These are phyloP conservation scores for Eidolon helvum DNA, from an alignment of 2,113 vertebrate genomes.

Conservation along the genomic window DNA sequence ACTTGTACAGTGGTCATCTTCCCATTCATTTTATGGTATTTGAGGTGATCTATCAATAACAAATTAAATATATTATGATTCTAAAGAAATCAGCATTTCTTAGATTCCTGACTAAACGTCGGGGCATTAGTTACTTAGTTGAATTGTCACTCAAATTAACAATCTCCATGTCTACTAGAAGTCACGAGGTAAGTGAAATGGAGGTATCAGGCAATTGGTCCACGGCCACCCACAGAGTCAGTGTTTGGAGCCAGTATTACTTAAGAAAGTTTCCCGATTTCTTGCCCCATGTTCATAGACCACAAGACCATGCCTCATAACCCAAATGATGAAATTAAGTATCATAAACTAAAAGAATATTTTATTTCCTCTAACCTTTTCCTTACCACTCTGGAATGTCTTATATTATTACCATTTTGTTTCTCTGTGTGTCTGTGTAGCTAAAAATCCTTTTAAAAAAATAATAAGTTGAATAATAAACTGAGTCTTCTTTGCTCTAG, in stretches of 20 bases:
- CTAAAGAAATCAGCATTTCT: constrained; percentile 48
- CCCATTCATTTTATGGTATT: constrained; percentile 47
- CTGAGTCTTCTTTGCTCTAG: background rate
- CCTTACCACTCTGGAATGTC: background rate
- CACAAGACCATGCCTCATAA: constrained; percentile 43
- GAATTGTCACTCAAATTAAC: constrained; percentile 32
- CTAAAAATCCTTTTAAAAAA: constrained; percentile 1
- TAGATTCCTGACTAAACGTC: constrained; percentile 32
- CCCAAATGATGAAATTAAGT: constrained; percentile 34
- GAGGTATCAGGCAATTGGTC: constrained; percentile 2
- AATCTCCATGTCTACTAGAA: background rate
- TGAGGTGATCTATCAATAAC: constrained; percentile 37
- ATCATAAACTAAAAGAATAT: constrained; percentile 9
- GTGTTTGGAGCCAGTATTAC: constrained; percentile 2
- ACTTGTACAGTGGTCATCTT: background rate
- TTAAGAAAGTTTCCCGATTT: background rate
- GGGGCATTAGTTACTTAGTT: constrained; percentile 46
- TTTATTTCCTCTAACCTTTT: constrained; percentile 13
- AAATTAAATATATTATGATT: constrained; percentile 54
- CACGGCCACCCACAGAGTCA: constrained; percentile 37
- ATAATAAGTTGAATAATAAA: background rate
- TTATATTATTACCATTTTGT: background rate
- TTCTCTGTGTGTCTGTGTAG: background rate
- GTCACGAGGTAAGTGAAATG: constrained; percentile 21
- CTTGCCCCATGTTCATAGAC: constrained; percentile 22